Evolutionary conservation across 2,113 vertebrate species (phyloP).

Genomic region (Nothobranchius kuhntae): DNA sequence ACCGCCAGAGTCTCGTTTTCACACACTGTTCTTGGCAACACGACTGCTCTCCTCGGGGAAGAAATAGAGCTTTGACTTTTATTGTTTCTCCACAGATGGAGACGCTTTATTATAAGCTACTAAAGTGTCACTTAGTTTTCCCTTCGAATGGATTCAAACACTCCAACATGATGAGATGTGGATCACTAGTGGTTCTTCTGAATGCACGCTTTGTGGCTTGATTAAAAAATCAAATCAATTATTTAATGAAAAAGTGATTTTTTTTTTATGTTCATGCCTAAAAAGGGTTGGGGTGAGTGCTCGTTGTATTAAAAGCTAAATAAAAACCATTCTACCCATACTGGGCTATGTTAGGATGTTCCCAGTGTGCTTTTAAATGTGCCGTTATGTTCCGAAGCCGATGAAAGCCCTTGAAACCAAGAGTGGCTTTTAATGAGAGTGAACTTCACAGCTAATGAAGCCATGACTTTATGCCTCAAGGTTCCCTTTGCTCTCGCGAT

Average conservation of each 20-base stretch:
- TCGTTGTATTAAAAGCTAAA: constrained; percentile 22
- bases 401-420: constrained; percentile 41
- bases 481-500: constrained; percentile 21
- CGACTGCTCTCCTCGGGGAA: constrained; percentile 36
- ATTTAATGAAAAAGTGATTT: too few species aligned
- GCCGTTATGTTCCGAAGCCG: constrained; percentile 30
- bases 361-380: constrained; percentile 15
- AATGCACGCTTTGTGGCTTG: background rate
- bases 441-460: constrained; percentile 57
- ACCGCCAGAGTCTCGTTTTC: constrained; percentile 50
- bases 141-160: constrained; percentile 47
- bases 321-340: constrained; percentile 39
- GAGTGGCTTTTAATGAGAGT: constrained; percentile 48
- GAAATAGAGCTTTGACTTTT: constrained; percentile 41
- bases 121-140: constrained; percentile 50
- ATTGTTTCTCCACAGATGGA: constrained; percentile 59
- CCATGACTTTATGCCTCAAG: constrained; percentile 54
- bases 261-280: background rate
- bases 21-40: constrained; percentile 48
- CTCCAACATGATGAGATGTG: constrained; percentile 6
- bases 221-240: constrained; percentile 5
- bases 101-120: constrained; percentile 48
- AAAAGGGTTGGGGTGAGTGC: constrained; percentile 26
- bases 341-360: constrained; percentile 7
- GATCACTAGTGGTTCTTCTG: constrained; percentile 14